These are phyloP conservation scores for Acanthosepion pharaonis DNA, from an alignment of 2,888 invertebrate genomes.

Conservation along the genomic window DNA sequence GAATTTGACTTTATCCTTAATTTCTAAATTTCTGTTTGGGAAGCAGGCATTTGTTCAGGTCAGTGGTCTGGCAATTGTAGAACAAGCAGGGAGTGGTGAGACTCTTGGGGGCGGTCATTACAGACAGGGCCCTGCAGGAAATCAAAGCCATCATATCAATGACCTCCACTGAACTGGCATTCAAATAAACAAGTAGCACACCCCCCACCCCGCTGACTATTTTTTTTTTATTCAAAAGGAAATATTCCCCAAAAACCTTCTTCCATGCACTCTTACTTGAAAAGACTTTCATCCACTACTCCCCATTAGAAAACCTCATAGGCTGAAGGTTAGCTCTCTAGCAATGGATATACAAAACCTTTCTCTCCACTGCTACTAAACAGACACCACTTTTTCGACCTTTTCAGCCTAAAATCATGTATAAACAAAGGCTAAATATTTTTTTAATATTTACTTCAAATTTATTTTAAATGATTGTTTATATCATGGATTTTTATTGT, in stretches of 20 bases:
- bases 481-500: too few species aligned
- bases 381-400: not conserved
- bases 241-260: not conserved
- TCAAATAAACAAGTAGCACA: conserved; percentile 14
- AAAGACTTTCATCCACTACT: not conserved
- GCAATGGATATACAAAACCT: not conserved
- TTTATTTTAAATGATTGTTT: too few species aligned
- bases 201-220: not conserved
- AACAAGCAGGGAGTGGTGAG: not conserved
- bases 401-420: not conserved
- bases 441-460: too few species aligned
- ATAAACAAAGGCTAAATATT: not conserved
- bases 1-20: not conserved
- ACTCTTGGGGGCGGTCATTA: not conserved
- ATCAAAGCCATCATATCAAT: not conserved
- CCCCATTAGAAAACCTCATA: not conserved
- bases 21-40: not conserved
- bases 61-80: not conserved
- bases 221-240: not conserved
- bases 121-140: not conserved
- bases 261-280: not conserved
- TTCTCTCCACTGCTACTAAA: not conserved
- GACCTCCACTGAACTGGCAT: conserved; percentile 1
- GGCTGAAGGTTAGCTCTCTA: not conserved
- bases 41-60: not conserved